Evolutionary conservation across 2,113 vertebrate species (phyloP).

Genomic region (Vidua macroura): DNA sequence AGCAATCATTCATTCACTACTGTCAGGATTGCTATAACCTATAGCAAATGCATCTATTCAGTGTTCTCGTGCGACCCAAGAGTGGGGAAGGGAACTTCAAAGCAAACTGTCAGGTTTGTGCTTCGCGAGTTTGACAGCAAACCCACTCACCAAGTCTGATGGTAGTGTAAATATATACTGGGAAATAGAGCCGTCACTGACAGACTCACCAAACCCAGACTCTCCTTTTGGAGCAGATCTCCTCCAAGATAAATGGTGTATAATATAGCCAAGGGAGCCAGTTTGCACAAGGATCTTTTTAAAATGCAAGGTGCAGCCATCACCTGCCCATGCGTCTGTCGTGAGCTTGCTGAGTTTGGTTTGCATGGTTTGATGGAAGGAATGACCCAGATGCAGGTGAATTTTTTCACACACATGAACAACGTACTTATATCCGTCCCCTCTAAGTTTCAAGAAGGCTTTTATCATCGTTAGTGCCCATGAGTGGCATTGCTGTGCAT

Average conservation of each 20-base stretch:
- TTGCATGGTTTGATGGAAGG: not conserved
- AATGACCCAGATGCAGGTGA: not conserved
- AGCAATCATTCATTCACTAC: slow-evolving; percentile 52
- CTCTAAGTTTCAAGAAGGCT: not conserved
- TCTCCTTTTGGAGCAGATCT: slow-evolving; percentile 42
- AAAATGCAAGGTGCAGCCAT: not conserved
- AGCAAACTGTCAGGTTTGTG: slow-evolving; percentile 38
- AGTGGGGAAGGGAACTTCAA: slow-evolving; percentile 46
- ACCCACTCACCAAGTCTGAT: slow-evolving; percentile 51
- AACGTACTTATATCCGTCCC: not conserved
- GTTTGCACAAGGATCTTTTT: not conserved
- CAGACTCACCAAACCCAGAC: slow-evolving; percentile 51
- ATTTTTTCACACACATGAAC: not conserved
- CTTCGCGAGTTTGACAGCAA: slow-evolving; percentile 36
- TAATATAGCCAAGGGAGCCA: slow-evolving; percentile 2
- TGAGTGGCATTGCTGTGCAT: not conserved
- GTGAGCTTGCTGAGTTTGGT: not conserved
- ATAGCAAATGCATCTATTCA: slow-evolving; percentile 31
- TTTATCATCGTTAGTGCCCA: not conserved
- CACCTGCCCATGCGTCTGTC: not conserved
- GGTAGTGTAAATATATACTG: slow-evolving; percentile 49
- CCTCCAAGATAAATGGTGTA: not conserved
- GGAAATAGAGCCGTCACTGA: slow-evolving; percentile 37
- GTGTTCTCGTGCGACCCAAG: slow-evolving; percentile 22
- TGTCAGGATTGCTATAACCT: slow-evolving; percentile 27